Base-by-base conservation (phyloP, 2,888 invertebrate species). In the Cheilosia pagana region DNA sequence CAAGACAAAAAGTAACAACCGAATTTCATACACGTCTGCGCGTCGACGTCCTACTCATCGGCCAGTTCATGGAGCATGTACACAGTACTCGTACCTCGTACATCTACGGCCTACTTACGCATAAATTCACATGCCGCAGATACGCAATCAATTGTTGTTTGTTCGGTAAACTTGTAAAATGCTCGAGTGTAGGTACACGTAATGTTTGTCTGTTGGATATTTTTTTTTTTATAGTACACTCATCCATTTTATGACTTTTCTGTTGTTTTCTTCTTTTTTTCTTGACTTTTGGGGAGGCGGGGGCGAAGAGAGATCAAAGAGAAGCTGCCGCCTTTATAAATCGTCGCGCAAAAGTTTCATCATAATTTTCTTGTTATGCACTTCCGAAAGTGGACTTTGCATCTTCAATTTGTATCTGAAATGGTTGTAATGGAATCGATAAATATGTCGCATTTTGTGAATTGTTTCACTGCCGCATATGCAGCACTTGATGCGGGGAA, bases 71-170 rank as follows among this genome's bases (percentile, higher is more conserved):
- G 67, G 14, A 35, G 35, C 28, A 41, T 31, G 31, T 35, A 35
- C 35, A 35, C 0, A 12, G 35, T 3, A 12, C 12, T 12, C 35
- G 5, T 25, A 25, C n/a, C n/a, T 19, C 16, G 52, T 60, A 76
- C 45, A 57, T 77, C 52, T 23, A 63, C 63, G 82, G 72, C 82
- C 78, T 83, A 83, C 78, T 83, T 83, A 62, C 67, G 68, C 78
- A 78, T 75, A 74, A 78, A 72, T 74, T 78, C 82, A 83, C 82
- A 68, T 62, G 67, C 78, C 77, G 68, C 68, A 77, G 72, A 82
- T 74, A 78, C 78, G 68, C 82, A 78, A 78, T 78, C 72, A 78
- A 83, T 78, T 67, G 48, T 57, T 74, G 63, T 65, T 63, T 68
- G 60, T 57, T 59, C 50, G 39, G 7, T 62, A 21, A 63, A 12